These are phyloP conservation scores for Melanotaenia trifasciata DNA, from an alignment of 2,797 vertebrate genomes.

Conservation along the genomic window DNA sequence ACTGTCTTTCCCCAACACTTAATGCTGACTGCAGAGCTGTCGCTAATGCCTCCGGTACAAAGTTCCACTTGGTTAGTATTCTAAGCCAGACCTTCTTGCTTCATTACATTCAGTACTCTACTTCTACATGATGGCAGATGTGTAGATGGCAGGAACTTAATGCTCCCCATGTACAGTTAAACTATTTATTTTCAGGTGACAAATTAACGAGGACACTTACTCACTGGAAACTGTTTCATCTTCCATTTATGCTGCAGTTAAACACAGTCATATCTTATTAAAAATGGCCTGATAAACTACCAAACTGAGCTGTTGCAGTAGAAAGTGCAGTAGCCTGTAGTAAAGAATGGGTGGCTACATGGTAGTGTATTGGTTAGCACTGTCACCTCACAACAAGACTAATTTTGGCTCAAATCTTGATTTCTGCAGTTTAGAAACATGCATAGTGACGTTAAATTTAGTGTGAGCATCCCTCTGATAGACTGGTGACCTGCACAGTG, in stretches of 20 bases:
- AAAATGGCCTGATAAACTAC: not conserved
- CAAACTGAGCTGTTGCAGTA: too few species aligned
- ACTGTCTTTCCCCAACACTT: conserved; percentile 49
- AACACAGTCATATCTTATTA: not conserved
- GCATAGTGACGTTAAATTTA: not conserved
- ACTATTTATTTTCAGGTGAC: conserved; percentile 2
- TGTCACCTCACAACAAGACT: too few species aligned
- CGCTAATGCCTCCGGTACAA: conserved; percentile 48
- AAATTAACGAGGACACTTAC: conserved; percentile 9
- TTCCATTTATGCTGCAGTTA: not conserved
- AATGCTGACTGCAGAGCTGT: conserved; percentile 51
- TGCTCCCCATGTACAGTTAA: not conserved
- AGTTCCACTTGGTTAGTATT: conserved; percentile 60
- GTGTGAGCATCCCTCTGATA: not conserved
- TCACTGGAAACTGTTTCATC: not conserved
- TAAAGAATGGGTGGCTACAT: too few species aligned
- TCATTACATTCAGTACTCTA: conserved; percentile 29
- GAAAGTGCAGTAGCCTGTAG: too few species aligned
- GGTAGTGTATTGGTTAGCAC: too few species aligned
- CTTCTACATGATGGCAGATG: conserved; percentile 34
- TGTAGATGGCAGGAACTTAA: conserved; percentile 6
- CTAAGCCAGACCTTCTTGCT: conserved; percentile 27
- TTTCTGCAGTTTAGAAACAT: not conserved
- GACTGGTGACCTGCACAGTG: not conserved
- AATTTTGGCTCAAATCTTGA: not conserved